These are phyloP conservation scores for Syngnathus acus DNA, from an alignment of 2,797 vertebrate genomes.

Conservation along the genomic window DNA sequence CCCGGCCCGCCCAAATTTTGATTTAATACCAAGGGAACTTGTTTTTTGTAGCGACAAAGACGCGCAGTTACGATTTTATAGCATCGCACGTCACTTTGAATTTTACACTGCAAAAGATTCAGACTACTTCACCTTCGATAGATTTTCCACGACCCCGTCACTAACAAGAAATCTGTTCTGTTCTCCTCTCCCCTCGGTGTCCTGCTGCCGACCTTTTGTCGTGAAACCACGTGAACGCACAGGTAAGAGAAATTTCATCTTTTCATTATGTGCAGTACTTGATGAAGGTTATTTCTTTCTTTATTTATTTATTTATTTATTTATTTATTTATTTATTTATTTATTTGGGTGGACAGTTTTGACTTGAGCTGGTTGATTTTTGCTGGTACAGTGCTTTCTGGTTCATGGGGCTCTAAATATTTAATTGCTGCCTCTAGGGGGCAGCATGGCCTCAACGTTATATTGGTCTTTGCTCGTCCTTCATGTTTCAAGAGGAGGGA, in stretches of 20 bases:
- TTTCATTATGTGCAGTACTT: neutral
- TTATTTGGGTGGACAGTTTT: neutral
- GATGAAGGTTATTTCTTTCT: neutral
- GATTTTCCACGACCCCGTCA: neutral
- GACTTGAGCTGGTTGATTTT: neutral
- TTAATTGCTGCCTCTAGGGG: slow-evolving; percentile 59
- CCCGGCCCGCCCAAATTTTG: neutral
- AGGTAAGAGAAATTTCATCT: slow-evolving; percentile 51
- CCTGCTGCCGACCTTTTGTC: slow-evolving; percentile 1
- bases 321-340: too few relatives aligned
- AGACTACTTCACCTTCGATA: neutral
- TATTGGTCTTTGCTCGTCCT: neutral
- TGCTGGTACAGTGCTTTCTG: neutral
- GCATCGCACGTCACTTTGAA: neutral
- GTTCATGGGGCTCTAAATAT: slow-evolving; percentile 11
- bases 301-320: too few relatives aligned
- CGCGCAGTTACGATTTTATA: neutral
- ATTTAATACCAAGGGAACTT: neutral
- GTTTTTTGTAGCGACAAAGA: neutral
- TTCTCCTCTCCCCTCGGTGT: slow-evolving; percentile 30
- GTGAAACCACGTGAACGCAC: slow-evolving; percentile 24
- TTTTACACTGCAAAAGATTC: neutral
- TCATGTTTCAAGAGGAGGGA: slow-evolving; percentile 2
- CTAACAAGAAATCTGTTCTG: slow-evolving; percentile 17
- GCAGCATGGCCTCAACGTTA: slow-evolving; percentile 55